Percentiles rank a stretch among this genome's conserved stretches.
These are phyloP conservation scores for Aplocera efformata DNA, from an alignment of 2,888 invertebrate species.

Conservation along the genomic window DNA sequence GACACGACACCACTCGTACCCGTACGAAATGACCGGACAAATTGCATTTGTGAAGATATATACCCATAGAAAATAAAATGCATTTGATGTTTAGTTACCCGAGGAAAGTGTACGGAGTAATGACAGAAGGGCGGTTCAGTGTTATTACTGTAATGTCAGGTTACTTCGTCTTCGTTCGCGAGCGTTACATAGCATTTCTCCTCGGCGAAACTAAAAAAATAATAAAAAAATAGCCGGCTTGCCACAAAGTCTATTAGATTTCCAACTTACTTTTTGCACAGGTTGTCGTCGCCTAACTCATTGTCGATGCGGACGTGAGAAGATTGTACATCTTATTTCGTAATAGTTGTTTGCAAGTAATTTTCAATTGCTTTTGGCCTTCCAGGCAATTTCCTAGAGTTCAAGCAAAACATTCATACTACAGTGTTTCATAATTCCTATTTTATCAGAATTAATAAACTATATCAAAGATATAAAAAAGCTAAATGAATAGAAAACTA, in stretches of 20 bases:
- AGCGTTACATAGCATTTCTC: slow-evolving; percentile 73
- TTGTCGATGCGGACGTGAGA: slow-evolving; percentile 74
- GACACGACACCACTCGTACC: slow-evolving; percentile 16
- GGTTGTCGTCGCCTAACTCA: slow-evolving; percentile 71
- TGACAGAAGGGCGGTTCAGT: slow-evolving; percentile 71
- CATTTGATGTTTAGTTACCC: slow-evolving; percentile 55
- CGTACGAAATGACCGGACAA: slow-evolving; percentile 21
- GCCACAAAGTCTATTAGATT: slow-evolving; percentile 78
- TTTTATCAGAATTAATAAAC: no score
- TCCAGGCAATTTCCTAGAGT: no score
- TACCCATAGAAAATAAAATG: slow-evolving; percentile 53
- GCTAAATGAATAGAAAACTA: no score
- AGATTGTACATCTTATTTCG: slow-evolving; percentile 70
- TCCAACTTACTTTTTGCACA: slow-evolving; percentile 74
- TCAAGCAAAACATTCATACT: no score
- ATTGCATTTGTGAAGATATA: slow-evolving; percentile 55
- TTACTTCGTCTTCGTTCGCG: slow-evolving; percentile 67
- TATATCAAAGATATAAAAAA: no score
- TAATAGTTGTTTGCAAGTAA: slow-evolving; percentile 48
- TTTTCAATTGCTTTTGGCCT: slow-evolving; percentile 34
- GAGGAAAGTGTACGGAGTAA: slow-evolving; percentile 71
- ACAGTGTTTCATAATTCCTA: no score
- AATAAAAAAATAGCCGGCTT: slow-evolving; percentile 72
- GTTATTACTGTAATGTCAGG: slow-evolving; percentile 77
- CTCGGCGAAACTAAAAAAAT: slow-evolving; percentile 67